Evolutionary conservation across 1,140 invertebrate species (phyloP), one percentile per base, ranked within the genome.

Genomic region (Reticulitermes speratus): DNA sequence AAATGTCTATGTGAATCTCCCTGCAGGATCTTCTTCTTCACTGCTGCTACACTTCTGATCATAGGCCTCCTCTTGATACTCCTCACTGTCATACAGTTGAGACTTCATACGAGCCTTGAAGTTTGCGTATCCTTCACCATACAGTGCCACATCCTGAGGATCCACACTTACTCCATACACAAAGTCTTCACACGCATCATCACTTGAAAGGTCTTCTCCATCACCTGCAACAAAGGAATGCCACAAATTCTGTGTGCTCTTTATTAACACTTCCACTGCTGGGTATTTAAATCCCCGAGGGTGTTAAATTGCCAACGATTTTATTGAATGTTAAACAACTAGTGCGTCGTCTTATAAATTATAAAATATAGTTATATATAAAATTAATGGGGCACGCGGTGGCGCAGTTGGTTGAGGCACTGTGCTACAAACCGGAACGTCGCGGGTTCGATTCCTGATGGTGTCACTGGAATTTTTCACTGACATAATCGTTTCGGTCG

Each of bases 1-100:
- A 30, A 30, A 11, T 12, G 11, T 14, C n/a, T 75, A 84, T 48
- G 59, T 32, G 14, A 84, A 84, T 52, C 83, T 84, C 5, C n/a
- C 19, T n/a, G 52, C 45, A 84, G 83, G 83, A 84, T 84, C 83
- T 55, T 84, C 83, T 25, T 84, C n/a, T 30, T 84, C 83, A 84
- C 59, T 48, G 30, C 83, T 84, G 52, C 45, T 52, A 55, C 9
- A 11, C 3, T 52, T 21, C 19, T 48, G 44, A 25, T n/a, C 12
- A 32, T 32, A 19, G 0, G 8, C 23, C n/a, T 32, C 45, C 55
- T 84, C 48, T 23, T 45, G 21, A 30, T 21, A n/a, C 3, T 45
- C 45, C 23, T 48, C 45, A 25, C 30, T 19, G 21, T 30, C 83
- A 84, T 30, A 52, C 16, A 84, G 19, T 84, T 84, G 48, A 32